phyloP scores from a whole-genome alignment of 2,113 vertebrate genomes.

The Sebastes fasciatus region DNA sequence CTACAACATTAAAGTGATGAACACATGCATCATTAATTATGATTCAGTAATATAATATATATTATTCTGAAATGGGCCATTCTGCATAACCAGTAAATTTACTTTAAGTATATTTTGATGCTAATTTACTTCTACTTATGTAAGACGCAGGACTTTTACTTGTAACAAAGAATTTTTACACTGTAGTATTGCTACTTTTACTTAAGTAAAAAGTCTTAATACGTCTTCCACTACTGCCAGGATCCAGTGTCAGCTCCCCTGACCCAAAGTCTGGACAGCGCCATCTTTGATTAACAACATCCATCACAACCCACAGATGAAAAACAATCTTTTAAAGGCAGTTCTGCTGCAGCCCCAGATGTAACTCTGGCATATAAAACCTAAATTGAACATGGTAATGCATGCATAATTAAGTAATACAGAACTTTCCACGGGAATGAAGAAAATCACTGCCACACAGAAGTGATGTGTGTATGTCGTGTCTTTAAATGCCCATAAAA shows the following conservation, averaged over 20 bases:
- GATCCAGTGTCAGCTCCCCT: neutral
- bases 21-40: no score
- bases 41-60: no score
- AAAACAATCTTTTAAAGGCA: neutral
- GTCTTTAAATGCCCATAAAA: neutral
- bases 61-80: no score
- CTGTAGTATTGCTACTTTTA: no score
- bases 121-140: no score
- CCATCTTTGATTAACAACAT: constrained; percentile 40
- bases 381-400: constrained; percentile 15
- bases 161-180: no score
- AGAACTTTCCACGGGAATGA: constrained; percentile 5
- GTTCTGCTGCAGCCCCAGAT: constrained; percentile 3
- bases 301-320: constrained; percentile 16
- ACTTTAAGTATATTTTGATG: no score
- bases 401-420: constrained; percentile 29
- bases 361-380: constrained; percentile 5
- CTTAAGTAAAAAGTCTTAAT: no score
- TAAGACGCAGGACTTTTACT: no score
- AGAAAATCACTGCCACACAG: neutral
- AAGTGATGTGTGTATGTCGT: neutral
- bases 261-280: constrained; percentile 11
- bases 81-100: no score
- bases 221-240: neutral
- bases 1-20: no score